A percentile compares a stretch with the other conserved stretches of the same genome.
Conservation (phyloP, 2,888 invertebrate species). For the Chrysomela aeneicollis region DNA sequence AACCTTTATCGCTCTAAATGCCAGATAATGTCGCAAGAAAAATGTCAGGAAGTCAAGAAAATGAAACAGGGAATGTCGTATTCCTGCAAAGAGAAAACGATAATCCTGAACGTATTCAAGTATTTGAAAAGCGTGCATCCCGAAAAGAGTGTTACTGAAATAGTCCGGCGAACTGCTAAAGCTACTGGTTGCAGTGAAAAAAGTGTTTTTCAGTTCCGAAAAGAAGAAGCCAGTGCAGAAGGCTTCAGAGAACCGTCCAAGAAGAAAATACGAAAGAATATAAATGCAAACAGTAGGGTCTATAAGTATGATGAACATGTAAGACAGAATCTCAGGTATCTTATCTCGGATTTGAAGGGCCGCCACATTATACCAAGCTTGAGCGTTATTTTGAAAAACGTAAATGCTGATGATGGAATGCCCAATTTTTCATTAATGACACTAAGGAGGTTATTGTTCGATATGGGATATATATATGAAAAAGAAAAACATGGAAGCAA, state of each 20-base stretch:
- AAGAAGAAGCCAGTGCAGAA: conserved; percentile 58
- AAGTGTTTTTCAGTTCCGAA: conserved; percentile 59
- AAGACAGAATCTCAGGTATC: conserved; percentile 55
- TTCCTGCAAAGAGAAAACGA: conserved; percentile 59
- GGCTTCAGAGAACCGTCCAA: conserved; percentile 59
- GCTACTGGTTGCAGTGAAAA: conserved; percentile 61
- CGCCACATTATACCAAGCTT: conserved; percentile 56
- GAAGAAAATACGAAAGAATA: conserved; percentile 57
- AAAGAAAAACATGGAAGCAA: conserved; percentile 55
- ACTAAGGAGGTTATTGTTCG: conserved; percentile 55
- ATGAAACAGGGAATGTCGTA: conserved; percentile 62
- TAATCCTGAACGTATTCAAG: conserved; percentile 60
- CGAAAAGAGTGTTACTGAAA: conserved; percentile 57
- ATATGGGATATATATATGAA: conserved; percentile 60
- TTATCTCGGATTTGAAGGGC: conserved; percentile 57
- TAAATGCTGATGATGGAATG: conserved; percentile 51
- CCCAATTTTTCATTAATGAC: conserved; percentile 60
- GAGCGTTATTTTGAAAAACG: conserved; percentile 56
- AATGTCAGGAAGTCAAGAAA: conserved; percentile 53
- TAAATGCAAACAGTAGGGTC: conserved; percentile 59
- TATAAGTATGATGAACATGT: conserved; percentile 58
- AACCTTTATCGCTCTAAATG: no score
- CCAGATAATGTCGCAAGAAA: neutral
- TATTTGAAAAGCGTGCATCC: conserved; percentile 56
- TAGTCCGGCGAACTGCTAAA: conserved; percentile 56